Base-by-base conservation (phyloP, 2,113 vertebrate species). In the Tylochromis polylepis region DNA sequence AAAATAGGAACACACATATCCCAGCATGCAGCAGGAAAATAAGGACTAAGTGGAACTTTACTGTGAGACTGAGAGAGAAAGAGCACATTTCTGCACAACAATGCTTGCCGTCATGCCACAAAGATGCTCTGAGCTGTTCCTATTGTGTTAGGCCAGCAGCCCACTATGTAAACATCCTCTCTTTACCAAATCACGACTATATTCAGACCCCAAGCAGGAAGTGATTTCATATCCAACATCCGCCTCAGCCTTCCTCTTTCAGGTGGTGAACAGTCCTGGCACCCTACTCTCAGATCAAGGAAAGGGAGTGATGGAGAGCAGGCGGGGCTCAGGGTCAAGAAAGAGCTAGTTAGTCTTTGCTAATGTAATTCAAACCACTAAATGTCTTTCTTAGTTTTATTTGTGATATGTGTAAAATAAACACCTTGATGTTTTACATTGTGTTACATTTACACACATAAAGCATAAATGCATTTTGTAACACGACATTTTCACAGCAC, bases 201-300 rank as follows among this genome's bases (percentile, higher is more conserved):
- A 93, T 93, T 92, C 93, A 94, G 93, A 91, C 78, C 67, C 51
- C 7, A 3, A 53, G 70, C 83, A 93, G 95, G 93, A 95, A 94
- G 79, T 95, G 95, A 95, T 91, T 90, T 95, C 93, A 95, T 93
- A 67, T 56, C 89, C 91, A 81, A 53, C 91, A 86, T 93, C 92
- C 91, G 62, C 87, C 81, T 46, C 91, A 84, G 91, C 87, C 89
- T 94, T 95, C 92, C 95, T 92, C 88, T 93, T 93, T 94, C 89
- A 93, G 92, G 91, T 91, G 92, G 87, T 41, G 78, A 84, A 59
- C 22, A 18, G 80, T 89, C 82, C 84, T 24, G 34, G 41, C 79
- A 49, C 41, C 31, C 24, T 8, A 81, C 84, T 85, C 79, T 46
- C 70, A 67, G 46, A 70, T 29, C 53, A 38, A 83, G 67, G 67